A percentile compares a stretch with the other conserved stretches of the same genome.
Evolutionary conservation across 2,113 vertebrate genomes (phyloP).

Genomic region (Elachura formosa): DNA sequence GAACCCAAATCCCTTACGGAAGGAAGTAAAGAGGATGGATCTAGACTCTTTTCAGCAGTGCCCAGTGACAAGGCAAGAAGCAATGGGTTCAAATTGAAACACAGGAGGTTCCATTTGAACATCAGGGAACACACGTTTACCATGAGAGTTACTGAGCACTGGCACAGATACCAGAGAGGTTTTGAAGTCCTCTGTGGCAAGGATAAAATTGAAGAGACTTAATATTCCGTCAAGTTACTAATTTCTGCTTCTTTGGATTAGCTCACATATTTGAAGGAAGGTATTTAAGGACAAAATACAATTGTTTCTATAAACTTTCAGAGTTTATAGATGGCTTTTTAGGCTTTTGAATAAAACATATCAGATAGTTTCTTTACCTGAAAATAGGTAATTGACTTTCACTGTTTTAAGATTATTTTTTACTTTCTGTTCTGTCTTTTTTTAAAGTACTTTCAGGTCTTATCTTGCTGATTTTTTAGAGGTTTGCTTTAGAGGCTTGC

Average conservation of each 20-base stretch:
- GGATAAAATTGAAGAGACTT: not conserved
- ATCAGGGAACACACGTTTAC: not conserved
- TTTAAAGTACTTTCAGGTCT: not conserved
- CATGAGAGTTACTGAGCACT: not conserved
- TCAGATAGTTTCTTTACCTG: not conserved
- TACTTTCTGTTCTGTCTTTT: not conserved
- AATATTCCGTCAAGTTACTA: not conserved
- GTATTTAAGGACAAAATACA: not conserved
- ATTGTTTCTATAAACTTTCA: not conserved
- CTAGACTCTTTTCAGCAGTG: not conserved
- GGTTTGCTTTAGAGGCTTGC: not conserved
- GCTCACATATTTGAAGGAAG: not conserved
- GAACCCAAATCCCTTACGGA: fast-evolving
- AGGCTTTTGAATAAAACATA: not conserved
- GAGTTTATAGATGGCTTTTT: not conserved
- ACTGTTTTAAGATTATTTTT: not conserved
- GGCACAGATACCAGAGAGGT: not conserved
- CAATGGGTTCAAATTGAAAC: not conserved
- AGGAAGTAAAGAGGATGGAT: not conserved
- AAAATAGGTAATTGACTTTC: not conserved
- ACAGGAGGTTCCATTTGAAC: not conserved
- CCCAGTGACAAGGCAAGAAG: not conserved
- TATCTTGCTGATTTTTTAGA: not conserved
- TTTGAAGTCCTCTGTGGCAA: not conserved
- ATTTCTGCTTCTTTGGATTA: not conserved